Conservation (phyloP, 2,888 invertebrate genomes). For the Papilio demoleus region DNA sequence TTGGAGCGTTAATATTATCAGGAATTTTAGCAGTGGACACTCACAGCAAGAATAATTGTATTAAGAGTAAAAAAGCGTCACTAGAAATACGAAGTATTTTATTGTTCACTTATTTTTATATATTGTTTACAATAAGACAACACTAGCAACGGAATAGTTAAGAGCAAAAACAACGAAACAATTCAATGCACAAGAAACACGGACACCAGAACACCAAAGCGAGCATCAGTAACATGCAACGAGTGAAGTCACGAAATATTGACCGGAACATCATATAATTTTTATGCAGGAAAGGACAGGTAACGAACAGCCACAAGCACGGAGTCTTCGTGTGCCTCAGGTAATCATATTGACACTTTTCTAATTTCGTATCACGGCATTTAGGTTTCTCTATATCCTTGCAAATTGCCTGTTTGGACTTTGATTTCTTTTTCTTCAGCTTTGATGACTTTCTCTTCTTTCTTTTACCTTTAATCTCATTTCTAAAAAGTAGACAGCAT, state of each 20-base stretch:
- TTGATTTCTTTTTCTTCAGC: constrained; percentile 2
- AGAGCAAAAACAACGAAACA: constrained; percentile 50
- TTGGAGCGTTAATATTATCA: no score
- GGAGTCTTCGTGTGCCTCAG: constrained; percentile 60
- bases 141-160: constrained; percentile 44
- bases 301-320: constrained; percentile 63
- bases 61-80: neutral
- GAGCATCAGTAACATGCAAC: constrained; percentile 43
- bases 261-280: constrained; percentile 45
- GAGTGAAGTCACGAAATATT: constrained; percentile 27
- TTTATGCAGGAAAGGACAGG: constrained; percentile 56
- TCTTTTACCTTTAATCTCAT: neutral
- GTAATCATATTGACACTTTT: constrained; percentile 55
- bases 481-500: neutral
- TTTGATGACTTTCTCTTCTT: constrained; percentile 21
- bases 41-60: neutral
- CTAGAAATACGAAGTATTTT: constrained; percentile 10
- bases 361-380: constrained; percentile 51
- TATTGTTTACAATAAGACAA: constrained; percentile 54
- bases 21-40: no score
- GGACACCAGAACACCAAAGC: constrained; percentile 62
- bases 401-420: neutral
- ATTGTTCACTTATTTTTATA: constrained; percentile 17
- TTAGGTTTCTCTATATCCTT: constrained; percentile 44
- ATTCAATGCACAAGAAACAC: constrained; percentile 59